These are phyloP conservation scores for Drosophila albomicans DNA, from an alignment of 1,140 invertebrate species.

Conservation along the genomic window DNA sequence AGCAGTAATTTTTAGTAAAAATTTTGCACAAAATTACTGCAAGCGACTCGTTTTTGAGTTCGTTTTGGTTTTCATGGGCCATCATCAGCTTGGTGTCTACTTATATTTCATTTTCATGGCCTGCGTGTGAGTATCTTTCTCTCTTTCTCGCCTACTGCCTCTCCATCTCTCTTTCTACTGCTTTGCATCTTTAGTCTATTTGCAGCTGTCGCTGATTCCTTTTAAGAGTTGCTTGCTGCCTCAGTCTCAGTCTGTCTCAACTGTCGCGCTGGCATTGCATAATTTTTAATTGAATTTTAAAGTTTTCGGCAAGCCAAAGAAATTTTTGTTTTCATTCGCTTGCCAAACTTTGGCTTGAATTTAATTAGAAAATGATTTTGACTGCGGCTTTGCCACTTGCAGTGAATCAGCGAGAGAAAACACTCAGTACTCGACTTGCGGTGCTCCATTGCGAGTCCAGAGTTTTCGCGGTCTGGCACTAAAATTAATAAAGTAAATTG, in stretches of 20 bases:
- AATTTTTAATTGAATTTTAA: conserved; percentile 83
- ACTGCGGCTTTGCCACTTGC: conserved; percentile 75
- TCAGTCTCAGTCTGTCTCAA: conserved; percentile 19
- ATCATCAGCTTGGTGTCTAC: conserved; percentile 43
- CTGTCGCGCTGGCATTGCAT: conserved; percentile 59
- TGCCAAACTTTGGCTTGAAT: conserved; percentile 71
- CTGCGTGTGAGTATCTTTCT: conserved; percentile 9
- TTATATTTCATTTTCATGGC: conserved; percentile 55
- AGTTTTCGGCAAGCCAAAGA: conserved; percentile 74
- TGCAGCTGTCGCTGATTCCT: not conserved
- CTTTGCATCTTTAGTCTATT: not conserved
- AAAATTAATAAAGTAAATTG: conserved; percentile 68
- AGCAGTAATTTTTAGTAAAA: conserved; percentile 77
- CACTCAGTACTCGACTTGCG: not conserved
- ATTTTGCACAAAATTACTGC: conserved; percentile 75
- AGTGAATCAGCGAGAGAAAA: conserved; percentile 19
- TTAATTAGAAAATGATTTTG: conserved; percentile 83
- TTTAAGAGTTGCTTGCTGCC: not conserved
- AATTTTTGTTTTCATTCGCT: conserved; percentile 76
- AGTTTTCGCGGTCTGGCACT: conserved; percentile 51
- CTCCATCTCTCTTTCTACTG: not conserved
- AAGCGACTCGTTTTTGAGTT: conserved; percentile 38
- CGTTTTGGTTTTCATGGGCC: conserved; percentile 24
- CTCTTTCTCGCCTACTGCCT: not conserved
- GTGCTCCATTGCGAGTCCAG: conserved; percentile 14